Evolutionary conservation across 2,888 invertebrate species (phyloP).

Genomic region (Metallyticus violacea): DNA sequence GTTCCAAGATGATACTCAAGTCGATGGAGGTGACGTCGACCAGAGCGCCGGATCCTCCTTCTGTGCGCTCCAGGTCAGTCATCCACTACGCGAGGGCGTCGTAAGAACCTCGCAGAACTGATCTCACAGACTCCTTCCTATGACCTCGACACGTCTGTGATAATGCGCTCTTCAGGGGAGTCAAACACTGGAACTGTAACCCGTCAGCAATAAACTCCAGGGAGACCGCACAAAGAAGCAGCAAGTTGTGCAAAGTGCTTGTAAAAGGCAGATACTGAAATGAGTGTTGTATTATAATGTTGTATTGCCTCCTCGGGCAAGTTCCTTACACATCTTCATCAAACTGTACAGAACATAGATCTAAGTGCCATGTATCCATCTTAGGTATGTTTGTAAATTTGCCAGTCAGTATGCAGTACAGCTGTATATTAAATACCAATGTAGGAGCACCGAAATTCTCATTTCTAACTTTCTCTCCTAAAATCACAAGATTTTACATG

Average conservation of each 20-base stretch:
- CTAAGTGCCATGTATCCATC: constrained; percentile 7
- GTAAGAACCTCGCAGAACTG: constrained; percentile 28
- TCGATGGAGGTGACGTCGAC: constrained; percentile 54
- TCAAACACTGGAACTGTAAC: too few relatives aligned
- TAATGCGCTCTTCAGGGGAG: neutral
- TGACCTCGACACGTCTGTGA: neutral
- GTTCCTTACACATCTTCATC: too few relatives aligned
- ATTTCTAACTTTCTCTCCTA: too few relatives aligned
- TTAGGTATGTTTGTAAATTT: neutral
- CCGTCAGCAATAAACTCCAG: neutral
- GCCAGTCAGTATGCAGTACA: too few relatives aligned
- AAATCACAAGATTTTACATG: too few relatives aligned
- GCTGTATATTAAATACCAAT: too few relatives aligned
- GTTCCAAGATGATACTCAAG: constrained; percentile 72
- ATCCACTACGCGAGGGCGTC: constrained; percentile 81
- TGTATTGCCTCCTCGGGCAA: too few relatives aligned
- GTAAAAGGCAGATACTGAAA: too few relatives aligned
- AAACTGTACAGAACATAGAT: neutral
- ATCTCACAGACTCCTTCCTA: neutral
- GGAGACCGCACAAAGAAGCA: too few relatives aligned
- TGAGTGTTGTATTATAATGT: too few relatives aligned
- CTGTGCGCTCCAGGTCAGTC: constrained; percentile 65
- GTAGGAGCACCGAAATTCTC: too few relatives aligned
- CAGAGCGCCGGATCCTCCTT: constrained; percentile 41
- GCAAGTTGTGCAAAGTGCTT: too few relatives aligned